Conservation (phyloP, 1,140 invertebrate species). For the Littorina saxatilis region DNA sequence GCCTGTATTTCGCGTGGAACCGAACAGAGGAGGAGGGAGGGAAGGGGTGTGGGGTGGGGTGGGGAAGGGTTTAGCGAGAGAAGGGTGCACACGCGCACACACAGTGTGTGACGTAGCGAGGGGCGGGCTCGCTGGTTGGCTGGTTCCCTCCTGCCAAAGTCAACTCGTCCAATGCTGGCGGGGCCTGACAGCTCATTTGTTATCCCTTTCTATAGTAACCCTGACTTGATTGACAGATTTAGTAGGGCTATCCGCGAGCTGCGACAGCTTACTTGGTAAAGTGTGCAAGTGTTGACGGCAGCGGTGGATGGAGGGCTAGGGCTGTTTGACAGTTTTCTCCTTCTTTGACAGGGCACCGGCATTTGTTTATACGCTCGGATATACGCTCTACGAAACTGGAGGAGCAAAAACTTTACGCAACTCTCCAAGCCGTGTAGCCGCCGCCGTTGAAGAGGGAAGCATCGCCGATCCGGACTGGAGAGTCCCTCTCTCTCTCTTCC, state of each 20-base stretch:
- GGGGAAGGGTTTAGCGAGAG: too few species aligned
- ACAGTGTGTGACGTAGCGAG: constrained; percentile 41
- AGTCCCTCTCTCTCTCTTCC: constrained; percentile 15
- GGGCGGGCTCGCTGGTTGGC: constrained; percentile 44
- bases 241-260: constrained; percentile 67
- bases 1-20: background rate
- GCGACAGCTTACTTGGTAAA: constrained; percentile 71
- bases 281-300: constrained; percentile 70
- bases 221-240: constrained; percentile 72
- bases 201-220: constrained; percentile 67
- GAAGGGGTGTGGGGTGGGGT: too few species aligned
- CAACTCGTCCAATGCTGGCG: constrained; percentile 62
- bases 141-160: constrained; percentile 57
- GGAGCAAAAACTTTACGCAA: constrained; percentile 52
- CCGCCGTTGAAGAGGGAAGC: constrained; percentile 30
- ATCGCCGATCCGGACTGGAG: constrained; percentile 26
- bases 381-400: constrained; percentile 45
- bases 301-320: constrained; percentile 54
- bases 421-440: constrained; percentile 42
- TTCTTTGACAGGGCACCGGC: constrained; percentile 66
- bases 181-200: constrained; percentile 73
- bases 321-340: constrained; percentile 70
- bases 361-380: constrained; percentile 67
- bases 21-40: background rate
- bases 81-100: constrained; percentile 29